These are phyloP conservation scores for Ectemnius lituratus DNA, from an alignment of 2,888 invertebrate species.

Conservation along the genomic window DNA sequence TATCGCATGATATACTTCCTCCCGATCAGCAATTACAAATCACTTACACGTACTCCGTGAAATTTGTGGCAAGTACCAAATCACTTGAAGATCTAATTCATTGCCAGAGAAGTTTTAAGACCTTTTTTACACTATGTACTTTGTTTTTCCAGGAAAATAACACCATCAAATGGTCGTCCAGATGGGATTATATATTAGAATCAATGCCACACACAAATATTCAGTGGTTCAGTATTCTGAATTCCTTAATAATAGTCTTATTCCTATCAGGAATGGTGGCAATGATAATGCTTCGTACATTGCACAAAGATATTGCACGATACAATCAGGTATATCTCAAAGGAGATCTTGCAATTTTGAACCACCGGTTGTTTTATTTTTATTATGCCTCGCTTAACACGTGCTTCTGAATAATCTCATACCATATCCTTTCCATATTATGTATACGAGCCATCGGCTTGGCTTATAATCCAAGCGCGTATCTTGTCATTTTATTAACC, in stretches of 20 bases:
- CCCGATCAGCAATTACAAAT: slow-evolving; percentile 81
- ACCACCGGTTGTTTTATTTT: not conserved
- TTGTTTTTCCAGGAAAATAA: slow-evolving; percentile 81
- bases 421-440: no score
- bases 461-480: no score
- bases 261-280: slow-evolving; percentile 99
- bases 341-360: slow-evolving; percentile 11
- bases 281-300: slow-evolving; percentile 97
- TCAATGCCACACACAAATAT: slow-evolving; percentile 99
- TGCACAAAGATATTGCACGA: slow-evolving; percentile 98
- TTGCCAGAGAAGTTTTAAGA: not conserved
- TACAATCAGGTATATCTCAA: slow-evolving; percentile 89
- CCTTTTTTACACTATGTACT: slow-evolving; percentile 1
- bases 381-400: not conserved
- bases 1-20: slow-evolving; percentile 81
- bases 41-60: slow-evolving; percentile 92
- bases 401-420: not conserved
- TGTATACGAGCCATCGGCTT: no score
- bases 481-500: slow-evolving; percentile 4
- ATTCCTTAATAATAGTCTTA: slow-evolving; percentile 97
- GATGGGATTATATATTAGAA: slow-evolving; percentile 99
- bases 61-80: slow-evolving; percentile 82
- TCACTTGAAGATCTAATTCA: not conserved
- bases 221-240: slow-evolving; percentile 99
- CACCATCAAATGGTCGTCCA: slow-evolving; percentile 96